Evolutionary conservation across 1,140 invertebrate species (phyloP), one percentile per base, ranked within the genome.

Genomic region (Ceratosolen solmsi): DNA sequence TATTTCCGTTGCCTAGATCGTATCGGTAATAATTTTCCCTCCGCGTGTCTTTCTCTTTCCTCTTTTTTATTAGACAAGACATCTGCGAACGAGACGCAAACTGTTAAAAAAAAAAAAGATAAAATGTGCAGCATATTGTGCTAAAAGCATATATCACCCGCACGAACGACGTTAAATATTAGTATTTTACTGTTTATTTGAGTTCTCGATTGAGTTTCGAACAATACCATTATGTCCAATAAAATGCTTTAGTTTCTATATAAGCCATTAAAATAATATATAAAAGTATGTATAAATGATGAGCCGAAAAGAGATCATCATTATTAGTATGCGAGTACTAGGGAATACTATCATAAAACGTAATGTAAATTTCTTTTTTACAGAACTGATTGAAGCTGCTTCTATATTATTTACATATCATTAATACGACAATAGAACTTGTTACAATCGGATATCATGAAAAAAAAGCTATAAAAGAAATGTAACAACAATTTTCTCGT

Each of bases 51-150:
- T 63, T 82, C 72, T 22, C 38, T 72, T 46, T 83, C 22, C 22
- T 33, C 78, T 75, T 85, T 81, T 80, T 85, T 68, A 82, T 63
- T 86, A 82, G 79, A 74, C 85, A 86, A 86, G 87, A 83, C 88
- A 89, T 89, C 87, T 89, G 87, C 85, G 86, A 86, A 80, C 82
- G 84, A 85, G 84, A 65, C 84, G 85, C 70, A 60, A 60, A 80
- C 83, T 82, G 83, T 83, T 85, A 49, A 74, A 49, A 74, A 20
- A 74, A 79, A 38, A 72, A 49, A 77, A 63, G 63, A 27, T 72
- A 72, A 85, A 87, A 86, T 86, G 84, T 83, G 76, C 84, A 82
- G 84, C 86, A 87, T 86, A 87, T 87, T 87, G 88, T 82, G 85
- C 85, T 60, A 85, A 85, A 86, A 84, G 80, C 87, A 86, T 86